Evolutionary conservation across 1,140 invertebrate species (phyloP).

Genomic region (Cydia fagiglandana): DNA sequence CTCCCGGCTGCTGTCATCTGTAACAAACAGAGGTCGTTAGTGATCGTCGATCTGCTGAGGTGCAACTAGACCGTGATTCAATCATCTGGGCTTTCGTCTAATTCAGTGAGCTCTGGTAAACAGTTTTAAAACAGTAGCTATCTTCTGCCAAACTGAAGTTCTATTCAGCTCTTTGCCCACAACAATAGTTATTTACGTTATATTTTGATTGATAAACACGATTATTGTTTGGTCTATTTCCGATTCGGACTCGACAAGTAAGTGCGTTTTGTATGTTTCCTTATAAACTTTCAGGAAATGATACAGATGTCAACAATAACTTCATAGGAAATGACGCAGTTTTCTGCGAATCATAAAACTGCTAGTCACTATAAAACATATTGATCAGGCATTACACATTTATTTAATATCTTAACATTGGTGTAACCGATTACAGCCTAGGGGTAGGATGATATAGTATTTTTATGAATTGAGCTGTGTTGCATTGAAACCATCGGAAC

Average conservation of each 20-base stretch:
- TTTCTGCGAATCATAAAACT: not conserved
- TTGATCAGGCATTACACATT: not conserved
- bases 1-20: slow-evolving; percentile 72
- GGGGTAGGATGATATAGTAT: no score
- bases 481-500: no score
- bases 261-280: not conserved
- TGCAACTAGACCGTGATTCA: slow-evolving; percentile 18
- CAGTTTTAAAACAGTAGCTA: not conserved
- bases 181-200: not conserved
- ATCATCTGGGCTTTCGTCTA: slow-evolving; percentile 16
- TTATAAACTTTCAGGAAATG: not conserved
- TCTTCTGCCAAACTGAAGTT: not conserved
- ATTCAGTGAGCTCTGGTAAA: not conserved
- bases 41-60: not conserved
- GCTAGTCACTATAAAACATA: not conserved
- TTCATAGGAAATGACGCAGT: not conserved
- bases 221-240: no score
- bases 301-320: not conserved
- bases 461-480: no score
- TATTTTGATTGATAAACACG: no score
- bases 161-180: not conserved
- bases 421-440: not conserved
- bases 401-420: not conserved
- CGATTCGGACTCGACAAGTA: not conserved
- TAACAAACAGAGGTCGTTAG: slow-evolving; percentile 47